These are phyloP conservation scores for Leiothrix lutea DNA, from an alignment of 2,113 vertebrate genomes.

Conservation along the genomic window DNA sequence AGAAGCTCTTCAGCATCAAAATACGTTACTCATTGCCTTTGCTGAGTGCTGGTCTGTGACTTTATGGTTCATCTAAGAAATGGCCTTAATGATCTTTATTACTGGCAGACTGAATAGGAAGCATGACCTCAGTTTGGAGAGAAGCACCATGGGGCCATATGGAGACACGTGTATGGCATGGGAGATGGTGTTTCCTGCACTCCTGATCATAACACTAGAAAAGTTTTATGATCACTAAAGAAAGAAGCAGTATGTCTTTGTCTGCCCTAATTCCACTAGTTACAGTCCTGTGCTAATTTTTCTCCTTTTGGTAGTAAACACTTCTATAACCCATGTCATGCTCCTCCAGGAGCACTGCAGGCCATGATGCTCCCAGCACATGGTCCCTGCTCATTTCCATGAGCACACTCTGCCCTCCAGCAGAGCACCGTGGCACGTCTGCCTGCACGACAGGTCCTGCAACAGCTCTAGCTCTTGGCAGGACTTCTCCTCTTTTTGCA, in stretches of 20 bases:
- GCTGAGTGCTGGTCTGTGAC: not conserved
- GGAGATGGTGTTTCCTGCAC: not conserved
- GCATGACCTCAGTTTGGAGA: not conserved
- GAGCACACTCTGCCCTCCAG: not conserved
- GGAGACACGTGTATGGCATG: not conserved
- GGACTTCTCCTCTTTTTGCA: not conserved
- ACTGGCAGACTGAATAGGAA: not conserved
- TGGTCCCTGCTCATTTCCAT: not conserved
- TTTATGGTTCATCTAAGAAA: not conserved
- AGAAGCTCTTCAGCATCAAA: not conserved
- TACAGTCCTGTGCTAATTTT: not conserved
- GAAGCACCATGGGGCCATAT: not conserved
- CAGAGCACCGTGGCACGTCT: accelerated
- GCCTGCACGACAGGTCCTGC: accelerated
- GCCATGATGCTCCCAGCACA: not conserved
- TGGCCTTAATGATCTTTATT: not conserved
- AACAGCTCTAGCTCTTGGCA: not conserved
- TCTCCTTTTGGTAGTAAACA: not conserved
- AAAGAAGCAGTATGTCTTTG: not conserved
- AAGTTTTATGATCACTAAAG: not conserved
- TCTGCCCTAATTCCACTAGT: not conserved
- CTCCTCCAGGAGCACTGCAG: not conserved
- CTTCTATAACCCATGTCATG: accelerated
- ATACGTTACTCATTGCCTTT: not conserved
- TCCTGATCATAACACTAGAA: not conserved